phyloP scores from a whole-genome alignment of 1,140 invertebrate genomes.

The Chrysomallon squamiferum region DNA sequence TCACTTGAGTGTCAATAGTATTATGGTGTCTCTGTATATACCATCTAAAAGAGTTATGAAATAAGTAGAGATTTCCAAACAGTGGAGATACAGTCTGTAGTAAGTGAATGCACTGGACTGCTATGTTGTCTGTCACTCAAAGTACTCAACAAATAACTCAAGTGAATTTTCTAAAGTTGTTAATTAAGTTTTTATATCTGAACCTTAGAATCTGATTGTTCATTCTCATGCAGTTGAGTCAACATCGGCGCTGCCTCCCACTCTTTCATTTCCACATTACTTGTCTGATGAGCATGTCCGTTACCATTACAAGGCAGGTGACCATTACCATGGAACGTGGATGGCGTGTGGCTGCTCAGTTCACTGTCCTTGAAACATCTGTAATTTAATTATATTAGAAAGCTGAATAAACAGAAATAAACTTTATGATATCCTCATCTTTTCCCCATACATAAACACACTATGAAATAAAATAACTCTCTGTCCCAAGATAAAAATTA shows the following conservation, averaged over 20 bases:
- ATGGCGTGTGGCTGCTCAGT: constrained; percentile 15
- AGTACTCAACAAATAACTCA: too few species aligned
- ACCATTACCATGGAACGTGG: constrained; percentile 39
- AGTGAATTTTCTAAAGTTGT: too few species aligned
- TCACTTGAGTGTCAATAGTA: too few species aligned
- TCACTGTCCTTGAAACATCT: not conserved
- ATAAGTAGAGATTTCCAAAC: too few species aligned
- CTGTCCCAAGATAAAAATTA: too few species aligned
- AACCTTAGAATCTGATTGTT: constrained; percentile 51
- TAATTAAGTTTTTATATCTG: too few species aligned
- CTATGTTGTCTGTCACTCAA: too few species aligned
- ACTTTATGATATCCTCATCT: not conserved
- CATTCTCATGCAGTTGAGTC: constrained; percentile 38
- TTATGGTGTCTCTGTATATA: too few species aligned
- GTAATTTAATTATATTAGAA: not conserved
- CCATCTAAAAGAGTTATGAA: too few species aligned
- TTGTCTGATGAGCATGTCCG: constrained; percentile 27
- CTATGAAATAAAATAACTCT: too few species aligned
- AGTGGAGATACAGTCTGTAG: too few species aligned
- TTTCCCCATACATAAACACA: not conserved
- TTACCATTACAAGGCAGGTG: constrained; percentile 43
- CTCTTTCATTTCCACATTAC: not conserved
- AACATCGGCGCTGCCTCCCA: constrained; percentile 39
- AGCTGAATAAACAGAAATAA: not conserved
- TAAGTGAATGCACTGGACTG: too few species aligned